Conservation (phyloP, 2,113 vertebrate genomes). For the Chaenogobius annularis region DNA sequence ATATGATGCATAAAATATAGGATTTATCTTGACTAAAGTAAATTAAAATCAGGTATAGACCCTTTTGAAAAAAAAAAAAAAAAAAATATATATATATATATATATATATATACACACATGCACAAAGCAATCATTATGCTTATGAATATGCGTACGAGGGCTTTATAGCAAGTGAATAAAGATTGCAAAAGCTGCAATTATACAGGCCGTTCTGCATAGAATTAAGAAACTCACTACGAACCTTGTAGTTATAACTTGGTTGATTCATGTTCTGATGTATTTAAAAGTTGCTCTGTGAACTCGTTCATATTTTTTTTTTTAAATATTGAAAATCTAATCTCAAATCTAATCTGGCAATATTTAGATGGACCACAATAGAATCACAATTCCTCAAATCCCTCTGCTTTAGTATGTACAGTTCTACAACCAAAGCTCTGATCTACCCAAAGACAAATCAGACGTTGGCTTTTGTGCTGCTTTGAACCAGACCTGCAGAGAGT, state of each 20-base stretch:
- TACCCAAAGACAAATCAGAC: constrained; percentile 14
- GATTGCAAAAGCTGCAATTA: background rate
- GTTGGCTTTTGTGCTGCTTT: background rate
- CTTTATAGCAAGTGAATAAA: background rate
- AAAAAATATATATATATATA: no score
- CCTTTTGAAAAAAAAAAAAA: no score
- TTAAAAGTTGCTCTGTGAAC: no score
- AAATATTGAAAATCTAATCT: background rate
- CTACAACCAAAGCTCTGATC: background rate
- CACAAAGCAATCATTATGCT: no score
- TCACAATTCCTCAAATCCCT: background rate
- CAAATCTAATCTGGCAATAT: background rate
- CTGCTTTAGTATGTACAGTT: background rate
- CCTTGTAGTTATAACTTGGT: no score
- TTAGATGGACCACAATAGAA: background rate
- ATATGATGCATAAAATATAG: no score
- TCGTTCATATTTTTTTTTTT: no score
- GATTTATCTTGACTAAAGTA: no score
- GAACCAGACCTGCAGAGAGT: background rate
- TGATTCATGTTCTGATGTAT: no score
- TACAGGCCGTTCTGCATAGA: background rate
- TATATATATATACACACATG: no score
- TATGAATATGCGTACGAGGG: background rate
- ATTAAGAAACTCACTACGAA: background rate
- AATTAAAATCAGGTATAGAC: no score